Percentiles rank a stretch among this genome's conserved stretches.
These are phyloP conservation scores for Bos indicus DNA, from an alignment of 2,113 vertebrate species.

Conservation along the genomic window DNA sequence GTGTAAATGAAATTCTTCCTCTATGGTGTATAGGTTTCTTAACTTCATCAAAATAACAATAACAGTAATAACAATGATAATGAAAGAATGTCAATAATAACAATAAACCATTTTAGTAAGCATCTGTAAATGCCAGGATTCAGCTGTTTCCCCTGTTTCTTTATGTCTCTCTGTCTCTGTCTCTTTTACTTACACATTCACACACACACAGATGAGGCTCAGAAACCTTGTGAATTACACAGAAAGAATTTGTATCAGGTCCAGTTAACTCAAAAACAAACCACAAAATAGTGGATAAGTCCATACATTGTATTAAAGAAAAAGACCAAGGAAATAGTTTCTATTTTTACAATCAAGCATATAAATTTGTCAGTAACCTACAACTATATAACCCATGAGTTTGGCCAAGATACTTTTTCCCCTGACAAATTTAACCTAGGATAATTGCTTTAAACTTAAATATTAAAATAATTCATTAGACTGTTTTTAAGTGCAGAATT, in stretches of 20 bases:
- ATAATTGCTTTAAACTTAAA: conserved; percentile 42
- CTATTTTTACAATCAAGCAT: background rate
- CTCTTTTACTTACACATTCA: background rate
- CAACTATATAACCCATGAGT: background rate
- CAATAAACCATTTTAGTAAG: background rate
- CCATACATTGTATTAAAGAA: background rate
- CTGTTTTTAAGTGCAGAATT: background rate
- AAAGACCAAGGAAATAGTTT: background rate
- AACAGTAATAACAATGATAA: background rate
- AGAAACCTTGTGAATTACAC: background rate
- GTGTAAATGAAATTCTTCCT: background rate
- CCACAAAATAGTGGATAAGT: background rate
- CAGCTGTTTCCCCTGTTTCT: background rate
- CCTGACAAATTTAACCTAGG: background rate
- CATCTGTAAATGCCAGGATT: background rate
- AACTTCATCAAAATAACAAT: background rate
- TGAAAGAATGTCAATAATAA: background rate
- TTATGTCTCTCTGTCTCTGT: background rate
- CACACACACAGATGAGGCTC: background rate
- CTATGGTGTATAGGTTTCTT: background rate
- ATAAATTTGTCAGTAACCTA: background rate
- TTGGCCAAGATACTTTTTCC: background rate
- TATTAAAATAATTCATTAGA: conserved; percentile 38
- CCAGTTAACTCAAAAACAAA: background rate
- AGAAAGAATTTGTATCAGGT: background rate